Evolutionary conservation across 2,797 vertebrate species (phyloP).

Genomic region (Thaleichthys pacificus): DNA sequence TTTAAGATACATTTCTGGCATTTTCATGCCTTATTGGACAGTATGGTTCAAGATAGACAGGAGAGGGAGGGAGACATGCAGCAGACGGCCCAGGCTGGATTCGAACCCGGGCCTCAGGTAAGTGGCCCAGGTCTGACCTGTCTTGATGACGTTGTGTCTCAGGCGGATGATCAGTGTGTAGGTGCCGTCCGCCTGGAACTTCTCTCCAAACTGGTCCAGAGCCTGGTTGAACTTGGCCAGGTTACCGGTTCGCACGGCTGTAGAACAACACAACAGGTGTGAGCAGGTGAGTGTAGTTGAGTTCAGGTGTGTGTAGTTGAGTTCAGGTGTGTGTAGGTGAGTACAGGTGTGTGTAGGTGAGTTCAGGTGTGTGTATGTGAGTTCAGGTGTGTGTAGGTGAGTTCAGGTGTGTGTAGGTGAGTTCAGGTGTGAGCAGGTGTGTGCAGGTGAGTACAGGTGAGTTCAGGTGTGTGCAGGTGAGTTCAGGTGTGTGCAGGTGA

Average conservation of each 20-base stretch:
- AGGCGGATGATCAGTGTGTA: constrained; percentile 98
- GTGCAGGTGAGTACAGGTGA: neutral
- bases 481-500: neutral
- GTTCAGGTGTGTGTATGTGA: neutral
- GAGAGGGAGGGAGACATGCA: neutral
- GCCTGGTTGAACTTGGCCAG: constrained; percentile 95
- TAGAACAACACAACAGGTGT: neutral
- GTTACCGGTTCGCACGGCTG: constrained; percentile 92
- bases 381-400: too few relatives aligned
- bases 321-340: too few relatives aligned
- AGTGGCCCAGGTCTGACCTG: constrained; percentile 72
- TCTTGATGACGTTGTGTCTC: constrained; percentile 97
- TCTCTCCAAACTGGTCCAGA: constrained; percentile 94
- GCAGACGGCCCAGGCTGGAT: neutral
- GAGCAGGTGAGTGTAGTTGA: neutral
- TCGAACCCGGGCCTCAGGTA: too few relatives aligned
- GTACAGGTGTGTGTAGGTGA: neutral
- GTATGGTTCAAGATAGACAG: too few relatives aligned
- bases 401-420: neutral
- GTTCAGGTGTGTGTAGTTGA: neutral
- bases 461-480: neutral
- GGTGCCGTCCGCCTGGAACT: constrained; percentile 94
- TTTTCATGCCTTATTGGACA: too few relatives aligned
- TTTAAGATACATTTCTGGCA: too few relatives aligned
- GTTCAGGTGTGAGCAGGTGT: too few relatives aligned